phyloP scores from a whole-genome alignment of 2,797 vertebrate genomes.

The Merluccius polli region DNA sequence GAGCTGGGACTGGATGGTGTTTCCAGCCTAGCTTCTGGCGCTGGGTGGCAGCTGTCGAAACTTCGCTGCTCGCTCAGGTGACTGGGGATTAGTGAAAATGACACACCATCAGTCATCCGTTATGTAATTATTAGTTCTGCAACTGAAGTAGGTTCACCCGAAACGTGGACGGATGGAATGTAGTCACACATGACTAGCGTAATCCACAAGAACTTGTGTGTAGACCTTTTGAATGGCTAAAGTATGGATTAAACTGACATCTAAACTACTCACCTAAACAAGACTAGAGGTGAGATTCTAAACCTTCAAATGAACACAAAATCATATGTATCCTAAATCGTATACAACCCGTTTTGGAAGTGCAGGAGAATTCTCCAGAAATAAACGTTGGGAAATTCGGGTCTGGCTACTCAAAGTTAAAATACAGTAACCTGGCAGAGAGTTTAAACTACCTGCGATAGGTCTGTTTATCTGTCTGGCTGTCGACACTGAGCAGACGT shows the following conservation, averaged over 20 bases:
- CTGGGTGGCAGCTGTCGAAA: slow-evolving; percentile 78
- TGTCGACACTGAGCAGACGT: slow-evolving; percentile 83
- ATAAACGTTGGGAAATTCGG: not conserved
- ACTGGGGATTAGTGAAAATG: slow-evolving; percentile 47
- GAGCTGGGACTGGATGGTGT: slow-evolving; percentile 89
- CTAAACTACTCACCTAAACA: not conserved
- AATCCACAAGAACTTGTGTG: not conserved
- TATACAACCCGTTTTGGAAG: not conserved
- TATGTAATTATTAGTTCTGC: not conserved
- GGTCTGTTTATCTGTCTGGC: slow-evolving; percentile 77
- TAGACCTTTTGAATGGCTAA: not conserved
- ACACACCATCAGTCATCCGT: not conserved
- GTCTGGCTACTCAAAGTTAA: not conserved
- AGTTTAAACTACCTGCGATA: slow-evolving; percentile 71
- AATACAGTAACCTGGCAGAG: not conserved
- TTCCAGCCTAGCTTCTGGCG: slow-evolving; percentile 84
- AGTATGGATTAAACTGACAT: not conserved
- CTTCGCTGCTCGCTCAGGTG: slow-evolving; percentile 79
- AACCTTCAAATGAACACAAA: no score
- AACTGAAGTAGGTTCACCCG: not conserved
- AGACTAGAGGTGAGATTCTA: not conserved
- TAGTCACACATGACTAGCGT: not conserved
- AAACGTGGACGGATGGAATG: not conserved
- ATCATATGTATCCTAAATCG: not conserved
- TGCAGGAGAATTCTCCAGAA: not conserved